A percentile compares a stretch with the other conserved stretches of the same genome.
Conservation (phyloP, 2,888 invertebrate genomes). For the Linnaemya tessellans region DNA sequence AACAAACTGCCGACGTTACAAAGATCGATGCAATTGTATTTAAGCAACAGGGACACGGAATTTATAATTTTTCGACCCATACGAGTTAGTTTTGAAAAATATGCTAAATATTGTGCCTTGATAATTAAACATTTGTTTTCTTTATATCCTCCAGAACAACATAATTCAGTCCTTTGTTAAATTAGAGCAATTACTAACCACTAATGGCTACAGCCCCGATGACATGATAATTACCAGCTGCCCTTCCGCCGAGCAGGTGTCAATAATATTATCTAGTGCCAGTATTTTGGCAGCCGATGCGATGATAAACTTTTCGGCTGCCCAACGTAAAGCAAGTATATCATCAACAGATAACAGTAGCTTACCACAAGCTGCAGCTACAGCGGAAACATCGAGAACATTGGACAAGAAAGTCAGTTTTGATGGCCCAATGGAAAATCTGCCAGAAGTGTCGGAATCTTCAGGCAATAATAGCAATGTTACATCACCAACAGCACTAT, state of each 20-base stretch:
- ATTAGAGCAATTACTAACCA: constrained; percentile 89
- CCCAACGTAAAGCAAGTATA: constrained; percentile 78
- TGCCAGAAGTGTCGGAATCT: constrained; percentile 73
- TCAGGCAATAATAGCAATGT: constrained; percentile 62
- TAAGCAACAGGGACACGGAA: constrained; percentile 98
- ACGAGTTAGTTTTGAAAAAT: constrained; percentile 85
- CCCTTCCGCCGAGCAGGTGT: constrained; percentile 96
- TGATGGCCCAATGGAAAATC: constrained; percentile 74
- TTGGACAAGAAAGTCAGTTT: constrained; percentile 76
- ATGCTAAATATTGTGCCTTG: background rate
- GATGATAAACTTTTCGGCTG: constrained; percentile 79
- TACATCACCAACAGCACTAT: constrained; percentile 65
- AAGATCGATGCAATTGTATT: constrained; percentile 95
- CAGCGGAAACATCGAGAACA: constrained; percentile 47
- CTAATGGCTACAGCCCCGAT: constrained; percentile 91
- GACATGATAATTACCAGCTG: constrained; percentile 93
- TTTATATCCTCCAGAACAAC: constrained; percentile 87
- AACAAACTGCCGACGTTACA: constrained; percentile 91
- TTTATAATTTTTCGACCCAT: constrained; percentile 97
- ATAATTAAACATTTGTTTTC: constrained; percentile 9
- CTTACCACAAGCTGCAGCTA: constrained; percentile 53
- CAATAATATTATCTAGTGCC: constrained; percentile 92
- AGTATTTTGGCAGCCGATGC: constrained; percentile 86
- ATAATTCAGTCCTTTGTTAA: constrained; percentile 94
- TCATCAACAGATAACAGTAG: constrained; percentile 75